These are phyloP conservation scores for Stramonita haemastoma DNA, from an alignment of 2,888 invertebrate genomes.

Conservation along the genomic window DNA sequence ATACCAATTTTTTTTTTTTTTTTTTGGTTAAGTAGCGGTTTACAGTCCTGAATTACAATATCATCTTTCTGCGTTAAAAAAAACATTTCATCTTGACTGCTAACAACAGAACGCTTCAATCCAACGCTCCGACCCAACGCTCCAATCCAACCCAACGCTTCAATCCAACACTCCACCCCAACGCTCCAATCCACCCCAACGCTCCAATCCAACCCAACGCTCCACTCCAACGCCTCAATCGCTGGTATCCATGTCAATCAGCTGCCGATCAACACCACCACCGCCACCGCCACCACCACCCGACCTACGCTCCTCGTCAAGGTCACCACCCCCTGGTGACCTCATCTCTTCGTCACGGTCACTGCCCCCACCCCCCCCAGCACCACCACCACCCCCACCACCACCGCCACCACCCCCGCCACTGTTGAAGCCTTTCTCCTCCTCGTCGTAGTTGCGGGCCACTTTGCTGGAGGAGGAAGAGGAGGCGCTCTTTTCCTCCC, in stretches of 20 bases:
- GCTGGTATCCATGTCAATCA: conserved; percentile 72
- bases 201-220: no score
- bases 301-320: conserved; percentile 18
- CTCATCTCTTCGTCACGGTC: conserved; percentile 39
- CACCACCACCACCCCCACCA: conserved; percentile 38
- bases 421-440: conserved; percentile 61
- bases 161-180: conserved; percentile 28
- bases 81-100: no score
- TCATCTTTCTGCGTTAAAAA: no score
- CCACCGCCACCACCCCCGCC: conserved; percentile 46
- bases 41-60: no score
- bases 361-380: conserved; percentile 20
- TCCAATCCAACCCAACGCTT: no score
- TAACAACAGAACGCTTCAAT: no score
- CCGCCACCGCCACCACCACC: no score
- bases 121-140: no score
- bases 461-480: conserved; percentile 46
- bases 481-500: conserved; percentile 49
- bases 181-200: no score
- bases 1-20: no score
- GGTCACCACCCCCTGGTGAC: conserved; percentile 31
- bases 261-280: conserved; percentile 58
- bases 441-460: conserved; percentile 66
- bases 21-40: no score
- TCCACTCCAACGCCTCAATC: conserved; percentile 51